Evolutionary conservation across 2,113 vertebrate species (phyloP), one percentile per base, ranked within the genome.

Genomic region (Myanophis thanlyinensis): DNA sequence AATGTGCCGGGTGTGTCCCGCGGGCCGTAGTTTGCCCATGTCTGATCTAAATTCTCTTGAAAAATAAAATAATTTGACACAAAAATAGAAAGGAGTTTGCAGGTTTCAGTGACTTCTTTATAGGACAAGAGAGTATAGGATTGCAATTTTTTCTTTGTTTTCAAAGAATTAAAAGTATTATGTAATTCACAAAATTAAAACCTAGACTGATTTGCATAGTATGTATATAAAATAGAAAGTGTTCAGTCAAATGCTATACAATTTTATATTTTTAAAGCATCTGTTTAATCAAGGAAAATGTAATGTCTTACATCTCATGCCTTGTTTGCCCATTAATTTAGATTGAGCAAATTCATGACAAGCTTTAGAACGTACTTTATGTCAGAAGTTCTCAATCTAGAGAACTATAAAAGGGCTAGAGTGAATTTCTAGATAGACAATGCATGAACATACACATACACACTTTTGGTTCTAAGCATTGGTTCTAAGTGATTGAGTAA

Each of bases 151-250:
- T 23, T 4, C 20, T 73, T 85, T 56, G 20, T 87, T 47, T 87
- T 47, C 84, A 59, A 59, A 59, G 52, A 46, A 46, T 1, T 5
- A 51, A 47, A 47, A 23, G 7, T 53, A 46, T 47, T 86, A 47
- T 30, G 5, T 49, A 47, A 12, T 15, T 86, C 47, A 86, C 11
- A 27, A 30, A 49, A 95, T 93, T 94, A 93, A 96, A 96, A 88
- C 73, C 89, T 67, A 46, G 15, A 18, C 30, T 91, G 85, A 59
- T 48, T 15, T 92, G 3, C n/a, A 5, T 52, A 92, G 3, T 93
- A 80, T 90, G 92, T 90, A 91, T 96, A n/a, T 48, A 96, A 90
- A 91, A 73, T 88, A 89, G 52, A 90, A 93, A 89, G 80, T 1
- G 2, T 22, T 89, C 35, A 44, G 5, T 52, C n/a, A 92, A 10